Base-by-base conservation (phyloP, 2,113 vertebrate genomes). In the Pavo muticus region DNA sequence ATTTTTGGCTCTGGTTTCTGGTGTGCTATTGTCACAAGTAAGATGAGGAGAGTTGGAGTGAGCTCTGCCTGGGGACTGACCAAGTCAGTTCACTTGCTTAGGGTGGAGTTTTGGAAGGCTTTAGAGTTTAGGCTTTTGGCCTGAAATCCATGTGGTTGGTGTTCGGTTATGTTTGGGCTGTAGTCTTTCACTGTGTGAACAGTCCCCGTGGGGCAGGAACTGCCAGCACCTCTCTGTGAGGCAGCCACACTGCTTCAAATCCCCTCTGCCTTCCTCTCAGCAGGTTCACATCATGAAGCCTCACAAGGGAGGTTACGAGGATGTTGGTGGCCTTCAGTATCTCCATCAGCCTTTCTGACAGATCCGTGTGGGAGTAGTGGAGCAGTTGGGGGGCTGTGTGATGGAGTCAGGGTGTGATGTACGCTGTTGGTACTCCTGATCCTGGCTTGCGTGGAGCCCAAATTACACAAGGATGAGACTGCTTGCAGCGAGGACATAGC, bases 161-260 rank as follows among this genome's bases (percentile, higher is more conserved):
- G 2, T 79, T 79, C 27, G 27, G 4, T 79, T 76, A 5, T n/a
- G 12, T 83, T 70, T 88, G 56, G n/a, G 12, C 50, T 59, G 14
- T 32, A 29, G 6, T 65, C 37, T 37, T 35, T 61, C 14, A 17
- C 0, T 0, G 23, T 45, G n/a, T 6, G 0, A 70, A 50, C 17
- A 14, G 24, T 29, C 52, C 45, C 47, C 0, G 0, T 63, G 29
- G 30, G 30, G 20, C 45, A 77, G 65, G 16, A 88, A 48, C 17
- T 81, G 47, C 23, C 69, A 54, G 21, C 30, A 61, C 2, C 7
- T 57, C 61, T 50, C 54, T 44, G 30, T 50, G 30, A 86, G 64
- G 44, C 48, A 73, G 1, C 4, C 2, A 60, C 11, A 68, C 24
- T 30, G 35, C 1, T 19, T 82, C 65, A 74, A 23, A n/a, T 12